Percentiles rank a stretch among this genome's conserved stretches.
phyloP scores from a whole-genome alignment of 2,113 vertebrate genomes.

The Petaurus breviceps region DNA sequence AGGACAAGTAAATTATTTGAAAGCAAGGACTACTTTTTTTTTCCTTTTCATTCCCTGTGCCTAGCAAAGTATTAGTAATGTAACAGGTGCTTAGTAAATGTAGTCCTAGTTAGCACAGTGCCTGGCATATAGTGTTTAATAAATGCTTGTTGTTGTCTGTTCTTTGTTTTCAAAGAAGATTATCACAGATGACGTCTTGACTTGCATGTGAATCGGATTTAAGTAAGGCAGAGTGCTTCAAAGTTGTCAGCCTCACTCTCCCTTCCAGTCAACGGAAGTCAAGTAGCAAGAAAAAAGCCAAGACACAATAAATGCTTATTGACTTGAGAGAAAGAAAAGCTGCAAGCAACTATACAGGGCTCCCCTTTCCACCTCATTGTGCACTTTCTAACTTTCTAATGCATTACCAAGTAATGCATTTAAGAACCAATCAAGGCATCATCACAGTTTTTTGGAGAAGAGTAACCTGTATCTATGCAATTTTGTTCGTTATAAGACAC shows the following conservation, averaged over 20 bases:
- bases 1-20: neutral
- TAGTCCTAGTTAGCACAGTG: neutral
- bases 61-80: neutral
- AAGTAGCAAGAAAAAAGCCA: neutral
- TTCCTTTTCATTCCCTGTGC: neutral
- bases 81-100: neutral
- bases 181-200: neutral
- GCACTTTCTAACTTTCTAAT: neutral
- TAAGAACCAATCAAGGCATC: neutral
- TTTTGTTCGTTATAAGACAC: neutral
- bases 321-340: neutral
- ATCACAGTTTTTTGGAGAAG: neutral
- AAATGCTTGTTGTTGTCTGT: neutral
- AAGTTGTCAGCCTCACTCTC: neutral
- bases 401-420: neutral
- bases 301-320: neutral
- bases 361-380: neutral
- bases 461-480: neutral
- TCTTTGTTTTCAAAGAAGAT: neutral
- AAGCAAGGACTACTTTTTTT: neutral
- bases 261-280: neutral
- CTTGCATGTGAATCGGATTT: neutral
- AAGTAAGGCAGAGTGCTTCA: neutral
- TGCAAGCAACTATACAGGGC: neutral
- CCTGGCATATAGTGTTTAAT: neutral